Evolutionary conservation across 2,797 vertebrate species (phyloP), one percentile per base, ranked within the genome.

Genomic region (Sparidentex hasta): DNA sequence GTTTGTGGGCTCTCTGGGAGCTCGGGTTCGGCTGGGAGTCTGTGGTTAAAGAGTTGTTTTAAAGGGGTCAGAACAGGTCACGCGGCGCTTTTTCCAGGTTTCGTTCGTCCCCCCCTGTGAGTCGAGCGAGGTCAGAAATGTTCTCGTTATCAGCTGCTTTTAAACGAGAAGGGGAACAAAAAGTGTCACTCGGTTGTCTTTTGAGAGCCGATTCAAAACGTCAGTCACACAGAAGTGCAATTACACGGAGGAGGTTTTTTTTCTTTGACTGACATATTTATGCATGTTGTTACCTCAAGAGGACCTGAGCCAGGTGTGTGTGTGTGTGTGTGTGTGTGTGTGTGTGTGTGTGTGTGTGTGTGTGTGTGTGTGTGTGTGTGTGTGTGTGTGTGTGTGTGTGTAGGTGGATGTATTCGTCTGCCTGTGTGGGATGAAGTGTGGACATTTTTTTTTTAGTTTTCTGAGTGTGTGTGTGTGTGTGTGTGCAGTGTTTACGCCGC

Each of bases 321-420:
- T 63, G 21, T 38, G 17, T 23, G 29, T 62, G 38, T 62, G 41
- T 46, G 21, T 25, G 50, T 55, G 61, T 52, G 48, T 64, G 77
- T 65, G 74, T 67, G 71, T 47, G 79, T 83, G 87, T 84, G 77
- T 65, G 74, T 67, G 71, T 47, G 79, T 83, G 87, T 84, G 50
- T 55, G 61, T 52, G 48, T 64, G 17, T 82, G 46, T 65, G 74
- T 47, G 51, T 63, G 21, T 38, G 17, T 23, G 29, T 62, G 38
- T 62, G 41, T 46, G 21, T 25, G 50, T 55, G 61, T 52, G 48
- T 64, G 77, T 65, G 74, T 67, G 71, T 47, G 79, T 83, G 87
- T 84, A 81, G 82, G 85, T 71, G 83, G 84, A 77, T 70, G 74
- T 71, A 85, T 83, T 85, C 77, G 89, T 93, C 83, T 91, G 86